These are phyloP conservation scores for Agrilus mali DNA, from an alignment of 2,888 invertebrate species.

Conservation along the genomic window DNA sequence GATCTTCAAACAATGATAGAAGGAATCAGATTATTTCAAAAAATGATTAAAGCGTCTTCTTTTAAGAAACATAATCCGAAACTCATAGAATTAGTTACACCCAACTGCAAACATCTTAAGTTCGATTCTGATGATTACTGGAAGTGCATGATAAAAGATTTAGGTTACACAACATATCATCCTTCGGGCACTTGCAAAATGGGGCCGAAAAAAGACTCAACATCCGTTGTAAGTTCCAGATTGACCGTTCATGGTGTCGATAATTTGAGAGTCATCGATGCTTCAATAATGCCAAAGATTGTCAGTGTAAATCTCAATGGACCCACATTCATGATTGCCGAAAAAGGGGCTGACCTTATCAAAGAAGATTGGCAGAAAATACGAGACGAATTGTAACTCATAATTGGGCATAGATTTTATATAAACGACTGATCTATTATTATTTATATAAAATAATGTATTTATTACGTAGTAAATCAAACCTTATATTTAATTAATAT, in stretches of 20 bases:
- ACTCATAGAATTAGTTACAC: slow-evolving; percentile 26
- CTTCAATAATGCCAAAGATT: slow-evolving; percentile 69
- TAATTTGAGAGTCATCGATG: slow-evolving; percentile 61
- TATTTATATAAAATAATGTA: too few species aligned
- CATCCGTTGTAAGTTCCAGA: slow-evolving; percentile 59
- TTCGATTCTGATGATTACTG: slow-evolving; percentile 37
- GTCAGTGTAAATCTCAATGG: slow-evolving; percentile 46
- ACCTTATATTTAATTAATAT: too few species aligned
- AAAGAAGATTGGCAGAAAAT: slow-evolving; percentile 21
- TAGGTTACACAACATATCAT: slow-evolving; percentile 13
- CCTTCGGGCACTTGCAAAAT: slow-evolving; percentile 44
- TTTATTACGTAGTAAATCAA: too few species aligned
- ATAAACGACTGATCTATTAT: too few species aligned
- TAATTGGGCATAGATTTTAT: too few species aligned
- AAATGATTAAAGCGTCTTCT: slow-evolving; percentile 30
- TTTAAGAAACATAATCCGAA: slow-evolving; percentile 31
- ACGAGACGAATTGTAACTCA: slow-evolving; percentile 22
- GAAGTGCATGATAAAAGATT: slow-evolving; percentile 33
- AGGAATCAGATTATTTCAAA: slow-evolving; percentile 34
- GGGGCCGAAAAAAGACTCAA: slow-evolving; percentile 61
- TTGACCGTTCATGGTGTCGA: slow-evolving; percentile 53
- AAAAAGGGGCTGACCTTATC: slow-evolving; percentile 38
- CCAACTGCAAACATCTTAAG: slow-evolving; percentile 22
- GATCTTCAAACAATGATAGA: slow-evolving; percentile 38
- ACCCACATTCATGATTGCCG: slow-evolving; percentile 33